Evolutionary conservation across 1,140 invertebrate genomes (phyloP), one percentile per base, ranked within the genome.

Genomic region (Periplaneta americana): DNA sequence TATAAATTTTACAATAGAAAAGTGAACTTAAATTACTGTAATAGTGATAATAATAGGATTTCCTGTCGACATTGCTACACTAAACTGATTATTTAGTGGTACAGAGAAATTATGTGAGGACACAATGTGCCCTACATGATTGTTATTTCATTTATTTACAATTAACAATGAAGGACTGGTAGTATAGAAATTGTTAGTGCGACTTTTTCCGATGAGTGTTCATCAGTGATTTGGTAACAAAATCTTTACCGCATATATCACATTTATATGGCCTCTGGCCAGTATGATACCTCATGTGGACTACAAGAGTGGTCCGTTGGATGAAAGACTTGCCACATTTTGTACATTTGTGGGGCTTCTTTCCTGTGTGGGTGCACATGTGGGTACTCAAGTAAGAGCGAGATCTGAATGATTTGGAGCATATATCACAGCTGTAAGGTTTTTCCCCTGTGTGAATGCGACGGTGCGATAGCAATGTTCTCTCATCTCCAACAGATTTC

Each of bases 261-360:
- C 93, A 94, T 85, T 91, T 91, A 84, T 92, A 92, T 0, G 93
- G 94, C 85, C 92, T 92, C 83, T 94, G 93, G 0, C 93, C 94
- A 5, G 93, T 94, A 85, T 95, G 94, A 75, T 90, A 91, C 77
- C 92, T 88, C 80, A 91, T 89, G 85, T 95, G 93, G 32, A 90
- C 91, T 66, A 90, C 86, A 8, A 92, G 85, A 80, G 74, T 57
- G 35, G 83, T 80, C 66, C 78, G 80, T 11, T 81, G 34, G 48
- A n/a, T 80, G 34, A 85, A 85, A 17, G 34, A 75, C 74, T 85
- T 85, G 15, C 82, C 82, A 36, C 85, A 86, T 17, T 79, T 33
- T 34, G 82, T 80, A 75, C 85, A 86, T 13, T 77, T 34, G 87
- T 88, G 84, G 90, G 90, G 79, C 89, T 90, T 88, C 83, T 90